These are phyloP conservation scores for Cochlearius cochlearius DNA, from an alignment of 2,113 vertebrate species.

Conservation along the genomic window DNA sequence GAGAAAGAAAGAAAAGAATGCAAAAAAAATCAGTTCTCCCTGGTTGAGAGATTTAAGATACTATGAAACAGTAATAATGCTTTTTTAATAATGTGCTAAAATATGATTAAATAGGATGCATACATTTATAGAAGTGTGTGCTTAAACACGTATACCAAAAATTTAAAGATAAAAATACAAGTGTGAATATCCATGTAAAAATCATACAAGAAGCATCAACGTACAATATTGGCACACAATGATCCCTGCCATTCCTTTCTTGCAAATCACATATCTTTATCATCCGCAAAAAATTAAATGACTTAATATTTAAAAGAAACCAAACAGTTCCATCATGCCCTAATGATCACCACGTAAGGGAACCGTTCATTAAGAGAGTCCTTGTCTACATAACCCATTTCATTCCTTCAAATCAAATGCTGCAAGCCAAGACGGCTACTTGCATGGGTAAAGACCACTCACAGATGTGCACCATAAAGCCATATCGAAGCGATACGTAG, in stretches of 20 bases:
- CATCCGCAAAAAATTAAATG: background rate
- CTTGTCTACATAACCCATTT: background rate
- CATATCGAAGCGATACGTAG: background rate
- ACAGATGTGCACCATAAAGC: background rate
- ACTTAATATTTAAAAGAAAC: background rate
- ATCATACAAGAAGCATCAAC: background rate
- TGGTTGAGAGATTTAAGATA: background rate
- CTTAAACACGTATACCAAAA: background rate
- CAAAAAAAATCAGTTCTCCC: background rate
- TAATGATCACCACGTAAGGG: background rate
- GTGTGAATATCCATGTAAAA: background rate
- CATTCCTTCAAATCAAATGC: background rate
- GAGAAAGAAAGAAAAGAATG: background rate
- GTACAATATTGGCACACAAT: background rate
- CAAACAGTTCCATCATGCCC: background rate
- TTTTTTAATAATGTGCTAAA: background rate
- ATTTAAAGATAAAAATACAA: background rate
- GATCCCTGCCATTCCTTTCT: background rate
- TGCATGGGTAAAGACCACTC: background rate
- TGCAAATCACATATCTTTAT: background rate
- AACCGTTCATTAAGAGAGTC: background rate
- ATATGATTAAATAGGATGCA: background rate
- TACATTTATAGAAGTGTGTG: background rate
- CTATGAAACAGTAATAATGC: background rate
- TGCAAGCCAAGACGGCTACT: background rate